Evolutionary conservation across 2,113 vertebrate species (phyloP).

Genomic region (Austrofundulus limnaeus): DNA sequence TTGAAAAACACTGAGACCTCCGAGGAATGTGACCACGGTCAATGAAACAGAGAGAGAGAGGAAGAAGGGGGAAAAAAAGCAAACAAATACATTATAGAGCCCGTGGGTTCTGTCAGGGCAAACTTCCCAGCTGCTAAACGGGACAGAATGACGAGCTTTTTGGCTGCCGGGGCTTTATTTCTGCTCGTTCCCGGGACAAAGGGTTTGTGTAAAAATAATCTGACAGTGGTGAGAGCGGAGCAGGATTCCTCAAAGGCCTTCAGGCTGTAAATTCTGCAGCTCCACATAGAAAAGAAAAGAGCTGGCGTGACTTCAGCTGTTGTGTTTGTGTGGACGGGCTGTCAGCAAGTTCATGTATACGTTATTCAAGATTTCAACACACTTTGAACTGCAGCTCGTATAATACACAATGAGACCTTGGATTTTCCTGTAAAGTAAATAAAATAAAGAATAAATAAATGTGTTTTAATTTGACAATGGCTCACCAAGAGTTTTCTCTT

Average conservation of each 20-base stretch:
- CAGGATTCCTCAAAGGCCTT: conserved; percentile 18
- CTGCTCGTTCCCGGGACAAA: conserved; percentile 40
- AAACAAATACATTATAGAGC: conserved; percentile 71
- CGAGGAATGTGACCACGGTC: conserved; percentile 76
- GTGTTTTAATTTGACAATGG: not conserved
- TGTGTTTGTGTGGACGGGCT: not conserved
- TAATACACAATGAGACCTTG: too few species aligned
- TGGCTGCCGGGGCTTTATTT: conserved; percentile 49
- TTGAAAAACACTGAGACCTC: conserved; percentile 74
- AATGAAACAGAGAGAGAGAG: conserved; percentile 61
- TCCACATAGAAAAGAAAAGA: conserved; percentile 13
- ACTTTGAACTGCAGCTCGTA: not conserved
- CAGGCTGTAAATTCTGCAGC: conserved; percentile 37
- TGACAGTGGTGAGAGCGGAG: conserved; percentile 36
- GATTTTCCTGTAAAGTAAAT: not conserved
- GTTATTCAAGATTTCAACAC: not conserved
- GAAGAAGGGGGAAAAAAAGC: conserved; percentile 53
- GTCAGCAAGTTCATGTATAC: not conserved
- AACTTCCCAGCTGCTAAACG: conserved; percentile 63
- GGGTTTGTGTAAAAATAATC: conserved; percentile 52
- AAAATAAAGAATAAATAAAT: not conserved
- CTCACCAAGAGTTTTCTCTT: too few species aligned
- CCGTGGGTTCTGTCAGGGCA: conserved; percentile 50
- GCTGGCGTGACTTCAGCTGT: not conserved
- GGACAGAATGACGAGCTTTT: conserved; percentile 51